Conservation (phyloP, 1,140 invertebrate species). For the Nasonia longicornis region DNA sequence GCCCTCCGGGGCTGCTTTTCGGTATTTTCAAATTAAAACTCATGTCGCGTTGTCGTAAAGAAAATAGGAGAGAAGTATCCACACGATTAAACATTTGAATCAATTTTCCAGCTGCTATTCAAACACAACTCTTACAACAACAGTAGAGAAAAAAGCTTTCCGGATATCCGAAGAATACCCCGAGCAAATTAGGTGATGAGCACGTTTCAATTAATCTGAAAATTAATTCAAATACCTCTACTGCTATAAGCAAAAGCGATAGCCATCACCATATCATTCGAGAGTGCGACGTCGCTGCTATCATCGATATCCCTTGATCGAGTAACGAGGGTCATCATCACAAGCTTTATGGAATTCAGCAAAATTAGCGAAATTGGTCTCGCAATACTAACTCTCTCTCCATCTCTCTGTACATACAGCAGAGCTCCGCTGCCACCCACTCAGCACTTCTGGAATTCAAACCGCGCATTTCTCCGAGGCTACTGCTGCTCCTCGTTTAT, state of each 20-base stretch:
- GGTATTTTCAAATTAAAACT: neutral
- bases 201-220: neutral
- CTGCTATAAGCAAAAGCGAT: neutral
- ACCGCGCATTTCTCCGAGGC: constrained; percentile 14
- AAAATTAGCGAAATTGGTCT: constrained; percentile 49
- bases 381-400: neutral
- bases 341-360: constrained; percentile 46
- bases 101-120: too few species aligned
- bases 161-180: neutral
- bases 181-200: neutral
- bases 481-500: constrained; percentile 5
- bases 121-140: too few species aligned
- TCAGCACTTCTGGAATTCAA: constrained; percentile 31
- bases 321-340: neutral
- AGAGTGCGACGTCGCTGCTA: constrained; percentile 28
- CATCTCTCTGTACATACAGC: neutral
- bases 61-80: too few species aligned
- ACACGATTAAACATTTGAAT: too few species aligned
- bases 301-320: neutral
- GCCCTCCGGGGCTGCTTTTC: neutral
- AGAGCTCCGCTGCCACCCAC: neutral
- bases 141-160: neutral
- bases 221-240: neutral
- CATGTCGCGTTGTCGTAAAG: neutral
- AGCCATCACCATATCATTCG: neutral